Evolutionary conservation across 2,888 invertebrate genomes (phyloP).

Genomic region (Horisme vitalbata): DNA sequence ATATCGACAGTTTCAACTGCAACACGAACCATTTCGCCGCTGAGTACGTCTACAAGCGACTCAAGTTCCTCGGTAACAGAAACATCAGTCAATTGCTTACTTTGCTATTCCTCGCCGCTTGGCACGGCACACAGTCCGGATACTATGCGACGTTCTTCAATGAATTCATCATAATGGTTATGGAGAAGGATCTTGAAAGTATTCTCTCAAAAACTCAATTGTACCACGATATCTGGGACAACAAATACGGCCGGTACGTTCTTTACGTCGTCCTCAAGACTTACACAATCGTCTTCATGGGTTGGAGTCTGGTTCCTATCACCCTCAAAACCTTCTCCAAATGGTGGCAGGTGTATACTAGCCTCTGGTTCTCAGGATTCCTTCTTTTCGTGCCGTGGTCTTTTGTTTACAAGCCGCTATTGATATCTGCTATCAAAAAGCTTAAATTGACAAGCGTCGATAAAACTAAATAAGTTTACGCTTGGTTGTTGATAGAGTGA

Average conservation of each 20-base stretch:
- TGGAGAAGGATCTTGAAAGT: conserved; percentile 89
- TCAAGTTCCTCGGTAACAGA: conserved; percentile 94
- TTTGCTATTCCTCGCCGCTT: conserved; percentile 93
- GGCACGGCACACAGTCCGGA: conserved; percentile 98
- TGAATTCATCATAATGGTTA: conserved; percentile 93
- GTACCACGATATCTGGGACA: conserved; percentile 70
- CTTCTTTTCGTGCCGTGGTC: conserved; percentile 86
- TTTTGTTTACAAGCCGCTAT: conserved; percentile 77
- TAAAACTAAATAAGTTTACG: background rate
- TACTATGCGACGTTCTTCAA: conserved; percentile 96
- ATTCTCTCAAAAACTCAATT: conserved; percentile 78
- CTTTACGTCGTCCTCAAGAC: conserved; percentile 85
- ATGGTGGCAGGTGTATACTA: conserved; percentile 85
- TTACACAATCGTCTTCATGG: conserved; percentile 92
- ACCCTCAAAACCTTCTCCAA: conserved; percentile 86
- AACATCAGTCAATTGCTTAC: conserved; percentile 91
- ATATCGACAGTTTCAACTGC: conserved; percentile 96
- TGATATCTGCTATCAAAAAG: conserved; percentile 36
- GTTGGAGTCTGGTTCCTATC: conserved; percentile 91
- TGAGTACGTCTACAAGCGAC: conserved; percentile 96
- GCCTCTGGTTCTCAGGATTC: conserved; percentile 87
- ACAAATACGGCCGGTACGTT: conserved; percentile 58
- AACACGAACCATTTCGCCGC: conserved; percentile 98
- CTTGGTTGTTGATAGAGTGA: background rate
- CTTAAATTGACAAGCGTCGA: background rate